A percentile compares a stretch with the other conserved stretches of the same genome.
phyloP scores from a whole-genome alignment of 2,888 invertebrate genomes.

The Microplitis deprimator region DNA sequence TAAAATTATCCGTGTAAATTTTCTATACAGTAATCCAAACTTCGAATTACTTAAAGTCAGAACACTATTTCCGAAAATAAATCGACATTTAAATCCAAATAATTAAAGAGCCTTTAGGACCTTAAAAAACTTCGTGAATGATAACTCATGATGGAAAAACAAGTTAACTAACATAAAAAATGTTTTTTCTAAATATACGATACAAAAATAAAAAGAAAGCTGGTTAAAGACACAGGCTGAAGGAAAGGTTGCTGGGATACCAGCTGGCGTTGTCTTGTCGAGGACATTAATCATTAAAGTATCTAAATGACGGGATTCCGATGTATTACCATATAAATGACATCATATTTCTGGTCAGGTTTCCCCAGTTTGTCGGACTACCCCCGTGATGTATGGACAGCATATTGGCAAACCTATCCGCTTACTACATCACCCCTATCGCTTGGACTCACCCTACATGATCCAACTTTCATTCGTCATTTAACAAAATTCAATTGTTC shows the following conservation, averaged over 20 bases:
- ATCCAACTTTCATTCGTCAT: slow-evolving; percentile 46
- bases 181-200: too few species aligned
- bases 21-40: too few species aligned
- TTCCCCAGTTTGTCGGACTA: slow-evolving; percentile 54
- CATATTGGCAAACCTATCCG: slow-evolving; percentile 67
- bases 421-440: slow-evolving; percentile 65
- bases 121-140: too few species aligned
- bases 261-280: slow-evolving; percentile 70
- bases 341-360: slow-evolving; percentile 72
- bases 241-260: slow-evolving; percentile 54
- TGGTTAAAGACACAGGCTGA: slow-evolving; percentile 42
- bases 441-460: slow-evolving; percentile 53
- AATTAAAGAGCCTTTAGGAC: too few species aligned
- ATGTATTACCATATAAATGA: slow-evolving; percentile 73
- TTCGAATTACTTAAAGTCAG: too few species aligned
- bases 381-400: slow-evolving; percentile 69
- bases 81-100: too few species aligned
- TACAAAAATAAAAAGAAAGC: neutral
- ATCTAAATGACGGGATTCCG: slow-evolving; percentile 72
- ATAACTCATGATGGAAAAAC: too few species aligned
- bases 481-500: slow-evolving; percentile 9
- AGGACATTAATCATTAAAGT: slow-evolving; percentile 71
- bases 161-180: too few species aligned
- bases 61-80: too few species aligned
- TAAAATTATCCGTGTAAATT: too few species aligned